Evolutionary conservation across 2,113 vertebrate species (phyloP), one percentile per base, ranked within the genome.

Genomic region (Syngnathoides biaculeatus): DNA sequence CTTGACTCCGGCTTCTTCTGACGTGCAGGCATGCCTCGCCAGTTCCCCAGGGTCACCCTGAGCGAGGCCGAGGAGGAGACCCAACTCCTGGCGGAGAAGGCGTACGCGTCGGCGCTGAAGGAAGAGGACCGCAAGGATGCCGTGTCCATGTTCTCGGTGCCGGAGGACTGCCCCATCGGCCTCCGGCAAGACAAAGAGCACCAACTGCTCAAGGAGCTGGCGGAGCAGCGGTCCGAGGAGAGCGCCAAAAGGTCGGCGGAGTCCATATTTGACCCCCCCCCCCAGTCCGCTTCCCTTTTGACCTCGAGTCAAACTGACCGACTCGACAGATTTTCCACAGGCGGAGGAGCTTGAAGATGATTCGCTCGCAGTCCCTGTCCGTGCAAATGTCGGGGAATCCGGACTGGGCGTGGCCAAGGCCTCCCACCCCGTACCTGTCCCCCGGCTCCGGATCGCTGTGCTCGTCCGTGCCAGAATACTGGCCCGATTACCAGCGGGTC

Each of bases 271-370:
- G n/a, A n/a, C n/a, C n/a, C n/a, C n/a, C n/a, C n/a, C n/a, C n/a
- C n/a, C n/a, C n/a, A n/a, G n/a, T n/a, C n/a, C n/a, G n/a, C n/a
- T n/a, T n/a, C n/a, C n/a, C n/a, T n/a, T n/a, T n/a, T n/a, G n/a
- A n/a, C n/a, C n/a, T n/a, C n/a, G n/a, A n/a, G n/a, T n/a, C n/a
- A 48, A 48, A 50, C 47, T n/a, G 47, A 50, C 47, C 47, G 8
- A 50, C n/a, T n/a, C n/a, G n/a, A n/a, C n/a, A n/a, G n/a, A n/a
- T n/a, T n/a, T n/a, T n/a, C n/a, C n/a, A n/a, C 90, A 98, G 96
- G 89, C 98, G 93, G 92, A 94, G 94, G 92, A 98, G 94, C 87
- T 92, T 98, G 79, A 96, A 93, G 92, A 92, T 98, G 89, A 95
- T 97, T 80, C 94, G 96, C 68, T 95, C 96, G 61, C 94, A 96